Evolutionary conservation across 2,113 vertebrate genomes (phyloP), one percentile per base, ranked within the genome.

Genomic region (Plecotus auritus): DNA sequence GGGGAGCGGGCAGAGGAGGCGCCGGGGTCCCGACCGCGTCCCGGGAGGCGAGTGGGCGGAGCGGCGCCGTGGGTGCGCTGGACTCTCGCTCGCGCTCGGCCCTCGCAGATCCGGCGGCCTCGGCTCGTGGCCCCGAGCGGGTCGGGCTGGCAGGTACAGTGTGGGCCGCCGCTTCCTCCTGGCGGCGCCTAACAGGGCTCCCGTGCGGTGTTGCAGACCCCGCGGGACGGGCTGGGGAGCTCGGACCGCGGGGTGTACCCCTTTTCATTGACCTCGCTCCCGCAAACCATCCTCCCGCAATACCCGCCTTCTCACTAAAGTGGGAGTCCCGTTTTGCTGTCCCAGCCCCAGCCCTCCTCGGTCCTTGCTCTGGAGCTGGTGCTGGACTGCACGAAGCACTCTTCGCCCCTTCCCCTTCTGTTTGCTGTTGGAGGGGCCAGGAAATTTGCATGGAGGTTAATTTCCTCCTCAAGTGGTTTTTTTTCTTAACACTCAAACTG

Each of bases 361-460:
- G 40, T 14, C 35, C 54, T 9, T 10, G 1, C 23, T 14, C 56
- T 1, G 20, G 49, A 59, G 80, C 66, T 2, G 61, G 12, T 7
- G 42, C 28, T 37, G 51, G n/a, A 20, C 14, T 11, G 56, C 64
- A 0, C 4, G 66, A 45, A 0, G 66, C 54, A 0, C 69, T 26
- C 70, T 49, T 20, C 1, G 16, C 13, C 47, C 72, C 0, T 37
- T 18, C 9, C 18, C 37, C 18, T n/a, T 67, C 61, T 9, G 51
- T 32, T 37, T 47, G 88, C 37, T 45, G 69, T 11, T 73, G 37
- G 28, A 9, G 40, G 69, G 32, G 30, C 72, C 67, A 23, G 81
- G 90, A 13, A n/a, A 92, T 93, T 45, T 35, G 66, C 54, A 37
- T 5, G 28, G 81, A 80, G 47, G 26, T 80, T 84, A 17, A 85